These are phyloP conservation scores for Scortum barcoo DNA, from an alignment of 2,113 vertebrate genomes.

Conservation along the genomic window DNA sequence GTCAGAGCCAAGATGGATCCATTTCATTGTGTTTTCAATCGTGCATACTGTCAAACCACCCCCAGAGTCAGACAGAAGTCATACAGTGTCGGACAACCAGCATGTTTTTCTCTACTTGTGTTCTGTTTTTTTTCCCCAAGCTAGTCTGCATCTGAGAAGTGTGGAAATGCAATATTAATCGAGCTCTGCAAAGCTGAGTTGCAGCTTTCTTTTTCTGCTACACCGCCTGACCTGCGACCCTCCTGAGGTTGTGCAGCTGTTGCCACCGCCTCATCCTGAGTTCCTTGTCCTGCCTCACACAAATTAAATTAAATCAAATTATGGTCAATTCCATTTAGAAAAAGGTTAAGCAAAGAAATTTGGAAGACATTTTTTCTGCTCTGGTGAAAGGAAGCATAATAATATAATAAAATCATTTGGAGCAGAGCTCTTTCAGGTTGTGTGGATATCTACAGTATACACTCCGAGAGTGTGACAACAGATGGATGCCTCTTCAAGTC, in stretches of 20 bases:
- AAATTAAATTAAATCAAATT: background rate
- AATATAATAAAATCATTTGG: slow-evolving; percentile 2
- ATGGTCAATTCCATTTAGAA: slow-evolving; percentile 13
- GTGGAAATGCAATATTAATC: slow-evolving; percentile 22
- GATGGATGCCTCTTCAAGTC: slow-evolving; percentile 12
- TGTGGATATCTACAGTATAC: background rate
- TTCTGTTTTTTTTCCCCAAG: background rate
- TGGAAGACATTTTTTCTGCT: background rate
- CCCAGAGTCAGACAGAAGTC: background rate
- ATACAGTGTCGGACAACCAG: slow-evolving; percentile 11
- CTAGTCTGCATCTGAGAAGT: slow-evolving; percentile 14
- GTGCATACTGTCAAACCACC: background rate
- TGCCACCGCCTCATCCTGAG: background rate
- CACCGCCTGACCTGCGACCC: background rate
- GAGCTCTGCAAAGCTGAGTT: background rate
- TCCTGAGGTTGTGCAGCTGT: slow-evolving; percentile 33
- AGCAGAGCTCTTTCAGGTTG: background rate
- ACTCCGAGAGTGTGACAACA: background rate
- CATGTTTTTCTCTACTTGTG: background rate
- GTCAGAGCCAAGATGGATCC: background rate
- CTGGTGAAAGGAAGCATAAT: slow-evolving; percentile 10
- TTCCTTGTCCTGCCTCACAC: background rate
- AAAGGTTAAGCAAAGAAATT: background rate
- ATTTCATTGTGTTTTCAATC: background rate
- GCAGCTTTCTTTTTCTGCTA: background rate